Base-by-base conservation (phyloP, 2,797 vertebrate species). In the Sparus aurata region DNA sequence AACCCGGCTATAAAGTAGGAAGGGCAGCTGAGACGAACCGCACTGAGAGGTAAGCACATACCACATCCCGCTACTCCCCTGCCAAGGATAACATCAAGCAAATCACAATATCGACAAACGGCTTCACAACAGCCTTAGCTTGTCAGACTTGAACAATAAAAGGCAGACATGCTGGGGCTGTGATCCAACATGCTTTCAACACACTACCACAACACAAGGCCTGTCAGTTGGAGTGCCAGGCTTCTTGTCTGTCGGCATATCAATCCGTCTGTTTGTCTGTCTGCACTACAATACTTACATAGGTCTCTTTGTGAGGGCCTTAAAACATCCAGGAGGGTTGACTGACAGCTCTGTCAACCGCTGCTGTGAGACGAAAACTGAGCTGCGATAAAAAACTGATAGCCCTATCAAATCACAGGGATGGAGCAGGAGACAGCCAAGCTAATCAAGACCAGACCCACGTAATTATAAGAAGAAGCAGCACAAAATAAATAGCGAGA, bases 11-110 rank as follows among this genome's bases (percentile, higher is more conserved):
- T 22, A 57, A 4, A 69, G 77, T 55, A 50, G 60, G 55, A 61
- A 71, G 70, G 59, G 65, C 72, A 47, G 66, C 43, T 13, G 70
- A 82, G 73, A 53, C 4, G 25, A 84, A 12, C 53, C 77, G 18
- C 75, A 79, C 55, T 77, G 61, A 62, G 46, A 75, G 55, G 74
- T 50, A 62, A 64, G 41, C 64, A 25, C 70, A 80, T 79, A 70
- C 69, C 73, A 47, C 61, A 73, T 73, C 65, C 45, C 27, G 11
- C 52, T 61, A 3, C 53, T 81, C 59, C 61, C 9, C 73, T 80
- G 80, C 82, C 80, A 89, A 83, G 61, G 45, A 91, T 80, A 93
- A 88, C 79, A 84, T 17, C 18, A 80, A 86, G 60, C 78, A 69
- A 80, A 90, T 90, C 58, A 80, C 74, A 73, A 66, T 63, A 87